These are phyloP conservation scores for Serrognathus titanus DNA, from an alignment of 2,888 invertebrate genomes.

Conservation along the genomic window DNA sequence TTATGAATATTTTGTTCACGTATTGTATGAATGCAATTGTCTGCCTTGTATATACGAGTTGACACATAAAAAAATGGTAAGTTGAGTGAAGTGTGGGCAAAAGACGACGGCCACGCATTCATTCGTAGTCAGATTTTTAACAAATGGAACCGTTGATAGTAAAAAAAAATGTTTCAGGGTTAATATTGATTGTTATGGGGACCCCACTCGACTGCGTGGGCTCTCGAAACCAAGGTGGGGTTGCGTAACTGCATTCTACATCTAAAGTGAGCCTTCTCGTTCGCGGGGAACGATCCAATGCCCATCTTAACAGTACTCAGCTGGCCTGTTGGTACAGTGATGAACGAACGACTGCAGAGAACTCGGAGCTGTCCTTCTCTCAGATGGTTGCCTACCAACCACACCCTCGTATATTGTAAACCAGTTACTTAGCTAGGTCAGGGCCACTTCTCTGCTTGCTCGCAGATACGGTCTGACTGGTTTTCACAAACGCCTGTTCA, in stretches of 20 bases:
- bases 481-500: slow-evolving; percentile 14
- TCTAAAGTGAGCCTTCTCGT: too few relatives aligned
- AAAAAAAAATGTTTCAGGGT: slow-evolving; percentile 11
- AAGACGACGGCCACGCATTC: neutral
- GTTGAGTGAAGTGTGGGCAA: slow-evolving; percentile 2
- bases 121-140: neutral
- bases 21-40: too few relatives aligned
- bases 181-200: slow-evolving; percentile 10
- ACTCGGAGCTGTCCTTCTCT: slow-evolving; percentile 4
- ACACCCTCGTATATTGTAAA: slow-evolving; percentile 13
- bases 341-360: neutral
- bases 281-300: too few relatives aligned
- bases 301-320: too few relatives aligned
- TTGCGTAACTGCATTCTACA: slow-evolving; percentile 27
- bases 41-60: too few relatives aligned
- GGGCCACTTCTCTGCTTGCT: slow-evolving; percentile 11
- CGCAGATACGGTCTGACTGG: slow-evolving; percentile 15
- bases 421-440: slow-evolving; percentile 19
- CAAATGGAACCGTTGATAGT: neutral
- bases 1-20: too few relatives aligned
- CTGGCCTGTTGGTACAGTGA: neutral
- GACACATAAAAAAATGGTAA: slow-evolving; percentile 6
- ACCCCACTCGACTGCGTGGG: slow-evolving; percentile 3
- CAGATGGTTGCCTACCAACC: slow-evolving; percentile 11
- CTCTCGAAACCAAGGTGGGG: slow-evolving; percentile 18